Evolutionary conservation across 2,888 invertebrate species (phyloP).

Genomic region (Subacronicta megacephala): DNA sequence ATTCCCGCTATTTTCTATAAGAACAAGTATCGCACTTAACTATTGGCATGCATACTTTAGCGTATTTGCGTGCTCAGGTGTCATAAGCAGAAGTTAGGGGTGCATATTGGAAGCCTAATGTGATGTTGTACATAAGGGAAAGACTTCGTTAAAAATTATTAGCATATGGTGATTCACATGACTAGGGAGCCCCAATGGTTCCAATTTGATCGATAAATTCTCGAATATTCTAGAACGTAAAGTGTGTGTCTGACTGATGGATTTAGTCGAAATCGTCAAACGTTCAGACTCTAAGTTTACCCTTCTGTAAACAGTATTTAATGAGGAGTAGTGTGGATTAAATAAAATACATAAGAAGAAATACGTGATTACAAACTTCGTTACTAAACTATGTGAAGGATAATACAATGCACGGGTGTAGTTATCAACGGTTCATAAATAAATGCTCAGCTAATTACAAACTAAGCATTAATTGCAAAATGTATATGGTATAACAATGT

Average conservation of each 20-base stretch:
- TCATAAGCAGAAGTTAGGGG: constrained; percentile 15
- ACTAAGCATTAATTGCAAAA: constrained; percentile 19
- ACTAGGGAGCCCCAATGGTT: neutral
- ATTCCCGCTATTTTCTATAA: constrained; percentile 21
- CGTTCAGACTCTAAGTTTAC: too few relatives aligned
- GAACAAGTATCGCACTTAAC: neutral
- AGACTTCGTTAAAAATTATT: constrained; percentile 6
- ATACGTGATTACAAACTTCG: neutral
- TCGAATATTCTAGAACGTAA: neutral
- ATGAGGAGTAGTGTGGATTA: too few relatives aligned
- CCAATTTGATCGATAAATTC: constrained; percentile 7
- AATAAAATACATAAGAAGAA: too few relatives aligned
- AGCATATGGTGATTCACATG: constrained; percentile 21
- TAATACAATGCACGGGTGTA: constrained; percentile 2
- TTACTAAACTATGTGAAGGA: constrained; percentile 1
- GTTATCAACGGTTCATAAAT: constrained; percentile 30
- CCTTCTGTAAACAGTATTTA: too few relatives aligned
- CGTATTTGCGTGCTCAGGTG: constrained; percentile 29
- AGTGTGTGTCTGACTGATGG: neutral
- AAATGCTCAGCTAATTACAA: constrained; percentile 21
- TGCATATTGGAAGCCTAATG: constrained; percentile 4
- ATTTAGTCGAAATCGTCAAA: too few relatives aligned
- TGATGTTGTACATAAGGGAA: constrained; percentile 15
- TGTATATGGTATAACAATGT: neutral
- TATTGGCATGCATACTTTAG: constrained; percentile 3